Percentiles rank a stretch among this genome's conserved stretches.
phyloP scores from a whole-genome alignment of 2,113 vertebrate genomes.

The Hypocryptadius cinnamomeus region DNA sequence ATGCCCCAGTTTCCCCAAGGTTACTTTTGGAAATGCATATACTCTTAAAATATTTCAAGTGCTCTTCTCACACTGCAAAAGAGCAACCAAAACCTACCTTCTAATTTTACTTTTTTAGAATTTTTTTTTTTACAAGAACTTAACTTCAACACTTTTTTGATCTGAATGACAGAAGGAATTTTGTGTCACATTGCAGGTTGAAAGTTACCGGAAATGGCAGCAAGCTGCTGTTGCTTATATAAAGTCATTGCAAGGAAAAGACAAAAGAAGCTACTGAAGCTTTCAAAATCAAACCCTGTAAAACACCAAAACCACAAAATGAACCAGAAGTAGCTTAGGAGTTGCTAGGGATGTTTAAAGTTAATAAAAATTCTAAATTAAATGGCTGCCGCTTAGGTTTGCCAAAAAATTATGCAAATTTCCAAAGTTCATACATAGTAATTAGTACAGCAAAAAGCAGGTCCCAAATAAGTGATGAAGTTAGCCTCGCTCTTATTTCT shows the following conservation, averaged over 20 bases:
- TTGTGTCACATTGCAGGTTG: background rate
- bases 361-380: conserved; percentile 32
- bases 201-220: background rate
- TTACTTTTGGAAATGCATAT: background rate
- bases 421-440: conserved; percentile 31
- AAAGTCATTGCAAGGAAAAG: background rate
- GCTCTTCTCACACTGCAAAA: background rate
- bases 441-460: conserved; percentile 32
- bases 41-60: background rate
- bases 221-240: background rate
- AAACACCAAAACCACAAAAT: background rate
- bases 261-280: background rate
- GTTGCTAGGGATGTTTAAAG: conserved; percentile 6
- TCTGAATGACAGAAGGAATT: background rate
- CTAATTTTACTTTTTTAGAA: background rate
- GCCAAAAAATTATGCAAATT: conserved; percentile 45
- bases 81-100: background rate
- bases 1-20: conserved; percentile 31
- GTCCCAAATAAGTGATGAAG: conserved; percentile 19
- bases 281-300: background rate
- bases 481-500: background rate
- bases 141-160: background rate
- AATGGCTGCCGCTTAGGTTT: background rate
- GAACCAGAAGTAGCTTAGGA: background rate
- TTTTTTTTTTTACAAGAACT: background rate